Base-by-base conservation (phyloP, 53 echinoderm and acorn worm species). In the Temnopleurus reevesii region DNA sequence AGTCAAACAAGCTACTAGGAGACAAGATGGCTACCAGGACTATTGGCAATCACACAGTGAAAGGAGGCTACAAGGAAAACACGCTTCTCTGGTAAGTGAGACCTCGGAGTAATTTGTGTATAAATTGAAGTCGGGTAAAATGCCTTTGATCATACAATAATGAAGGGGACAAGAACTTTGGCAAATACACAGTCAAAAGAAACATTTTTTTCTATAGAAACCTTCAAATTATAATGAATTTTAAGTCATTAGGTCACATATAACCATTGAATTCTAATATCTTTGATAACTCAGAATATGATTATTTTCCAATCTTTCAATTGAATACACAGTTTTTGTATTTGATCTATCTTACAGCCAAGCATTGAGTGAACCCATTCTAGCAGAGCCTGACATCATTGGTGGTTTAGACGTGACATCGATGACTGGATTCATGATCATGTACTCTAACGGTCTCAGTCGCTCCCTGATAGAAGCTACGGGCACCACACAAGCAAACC, bases 301-400 rank as follows among this genome's bases (percentile, higher is more conserved):
- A n/a, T n/a, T n/a, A n/a, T n/a, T n/a, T n/a, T n/a, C n/a, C n/a
- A n/a, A n/a, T n/a, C n/a, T n/a, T n/a, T n/a, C n/a, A n/a, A n/a
- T n/a, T n/a, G n/a, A n/a, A n/a, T n/a, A n/a, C n/a, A n/a, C n/a
- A n/a, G n/a, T n/a, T 0, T 8, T 7, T 47, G 47, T 79, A 46
- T 85, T 58, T 53, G 0, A 17, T 77, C 47, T 60, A 26, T 9
- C 55, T 46, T 76, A 61, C 90, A 96, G 96, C 82, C 30, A 76
- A 76, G 98, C 98, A 33, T 49, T 45, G 24, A 94, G 92, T 59
- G 98, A 98, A 80, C 98, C 98, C 25, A 93, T 98, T 26, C 95
- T 96, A 33, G 94, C 98, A 2, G 98, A 98, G 6, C 98, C 98
- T 57, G 95, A 98, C 31, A 91, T 98, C 41, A 94, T 95, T 35